Percentiles rank a stretch among this genome's conserved stretches.
Evolutionary conservation across 2,113 vertebrate species (phyloP).

Genomic region (Galeopterus variegatus): DNA sequence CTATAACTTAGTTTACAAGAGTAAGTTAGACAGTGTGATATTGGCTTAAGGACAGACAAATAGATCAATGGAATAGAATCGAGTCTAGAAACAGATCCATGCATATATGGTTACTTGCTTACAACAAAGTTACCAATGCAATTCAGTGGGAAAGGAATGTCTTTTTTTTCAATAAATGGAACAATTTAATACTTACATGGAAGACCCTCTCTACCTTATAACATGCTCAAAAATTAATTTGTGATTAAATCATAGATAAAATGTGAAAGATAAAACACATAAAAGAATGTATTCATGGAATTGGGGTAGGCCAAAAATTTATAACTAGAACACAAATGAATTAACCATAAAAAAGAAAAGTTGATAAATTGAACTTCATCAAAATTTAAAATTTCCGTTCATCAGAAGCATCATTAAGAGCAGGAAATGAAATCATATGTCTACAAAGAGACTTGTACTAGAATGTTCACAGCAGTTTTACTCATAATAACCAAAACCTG

Average conservation of each 20-base stretch:
- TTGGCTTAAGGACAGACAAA: neutral
- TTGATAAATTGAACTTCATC: neutral
- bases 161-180: neutral
- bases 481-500: neutral
- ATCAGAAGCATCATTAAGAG: neutral
- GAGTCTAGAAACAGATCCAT: neutral
- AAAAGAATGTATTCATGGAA: neutral
- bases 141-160: neutral
- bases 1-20: neutral
- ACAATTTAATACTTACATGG: neutral
- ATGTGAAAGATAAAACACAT: neutral
- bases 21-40: neutral
- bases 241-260: conserved; percentile 1
- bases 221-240: neutral
- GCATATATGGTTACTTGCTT: neutral
- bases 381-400: conserved; percentile 48
- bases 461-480: neutral
- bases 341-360: neutral
- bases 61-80: neutral
- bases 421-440: neutral
- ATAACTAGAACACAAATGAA: neutral
- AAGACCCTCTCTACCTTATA: neutral
- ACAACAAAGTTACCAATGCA: neutral
- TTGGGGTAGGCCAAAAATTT: neutral
- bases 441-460: neutral